A percentile compares a stretch with the other conserved stretches of the same genome.
These are phyloP conservation scores for Aerospiza tachiro DNA, from an alignment of 2,797 vertebrate species.

Conservation along the genomic window DNA sequence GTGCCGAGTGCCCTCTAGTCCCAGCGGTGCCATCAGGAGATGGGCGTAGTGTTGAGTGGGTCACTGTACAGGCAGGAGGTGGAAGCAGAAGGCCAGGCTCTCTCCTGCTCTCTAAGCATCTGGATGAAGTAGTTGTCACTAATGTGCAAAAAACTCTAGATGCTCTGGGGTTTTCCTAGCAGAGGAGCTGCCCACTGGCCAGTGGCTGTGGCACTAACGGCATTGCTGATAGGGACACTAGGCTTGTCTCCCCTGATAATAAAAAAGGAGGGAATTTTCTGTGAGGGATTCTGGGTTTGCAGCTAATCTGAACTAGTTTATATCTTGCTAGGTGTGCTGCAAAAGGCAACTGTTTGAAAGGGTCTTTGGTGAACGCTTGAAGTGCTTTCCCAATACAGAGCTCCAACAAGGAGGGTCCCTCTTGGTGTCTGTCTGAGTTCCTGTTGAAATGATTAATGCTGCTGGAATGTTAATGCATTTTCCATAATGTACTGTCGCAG, in stretches of 20 bases:
- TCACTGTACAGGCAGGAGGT: neutral
- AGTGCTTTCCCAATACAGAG: neutral
- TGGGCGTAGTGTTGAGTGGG: accelerated
- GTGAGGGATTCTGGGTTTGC: neutral
- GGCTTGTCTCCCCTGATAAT: neutral
- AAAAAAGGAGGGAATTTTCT: neutral
- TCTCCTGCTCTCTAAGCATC: neutral
- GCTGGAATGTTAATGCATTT: constrained; percentile 11
- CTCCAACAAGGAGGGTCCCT: neutral
- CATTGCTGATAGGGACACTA: neutral
- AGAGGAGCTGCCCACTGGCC: neutral
- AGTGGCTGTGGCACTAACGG: accelerated
- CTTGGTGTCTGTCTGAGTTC: neutral
- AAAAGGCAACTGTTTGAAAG: neutral
- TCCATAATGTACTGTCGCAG: neutral
- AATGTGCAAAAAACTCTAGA: neutral
- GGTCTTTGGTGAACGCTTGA: neutral
- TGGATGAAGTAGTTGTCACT: neutral
- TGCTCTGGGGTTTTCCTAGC: neutral
- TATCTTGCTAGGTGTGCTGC: neutral
- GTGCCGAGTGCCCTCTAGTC: neutral
- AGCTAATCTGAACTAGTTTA: neutral
- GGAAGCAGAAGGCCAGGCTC: neutral
- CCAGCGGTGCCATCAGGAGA: neutral
- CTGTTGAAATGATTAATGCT: neutral